Conservation (phyloP, 1,140 invertebrate species). For the Musca vetustissima region DNA sequence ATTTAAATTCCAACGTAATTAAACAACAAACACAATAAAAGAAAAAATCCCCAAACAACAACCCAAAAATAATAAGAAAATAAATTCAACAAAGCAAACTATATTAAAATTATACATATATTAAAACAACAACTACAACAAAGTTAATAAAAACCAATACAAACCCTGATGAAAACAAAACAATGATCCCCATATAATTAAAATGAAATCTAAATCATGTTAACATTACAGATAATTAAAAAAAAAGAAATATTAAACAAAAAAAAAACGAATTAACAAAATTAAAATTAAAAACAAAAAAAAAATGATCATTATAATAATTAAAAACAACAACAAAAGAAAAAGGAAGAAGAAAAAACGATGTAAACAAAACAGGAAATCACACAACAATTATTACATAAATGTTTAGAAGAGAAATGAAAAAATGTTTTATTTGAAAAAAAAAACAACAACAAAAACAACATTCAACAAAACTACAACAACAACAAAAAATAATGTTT, state of each 20-base stretch:
- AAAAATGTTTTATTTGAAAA: slow-evolving; percentile 33
- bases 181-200: slow-evolving; percentile 41
- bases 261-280: slow-evolving; percentile 48
- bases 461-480: too few relatives aligned
- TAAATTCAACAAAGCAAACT: slow-evolving; percentile 1
- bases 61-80: too few relatives aligned
- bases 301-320: slow-evolving; percentile 12
- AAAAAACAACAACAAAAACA: slow-evolving; percentile 28
- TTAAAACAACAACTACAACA: background rate
- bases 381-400: slow-evolving; percentile 19
- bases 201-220: slow-evolving; percentile 48
- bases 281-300: slow-evolving; percentile 43
- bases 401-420: slow-evolving; percentile 12
- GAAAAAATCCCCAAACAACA: background rate
- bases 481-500: slow-evolving; percentile 25
- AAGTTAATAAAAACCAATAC: background rate
- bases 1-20: slow-evolving; percentile 21
- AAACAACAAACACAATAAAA: background rate
- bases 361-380: slow-evolving; percentile 9
- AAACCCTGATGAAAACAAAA: slow-evolving; percentile 30
- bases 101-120: background rate
- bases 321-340: slow-evolving; percentile 12
- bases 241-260: slow-evolving; percentile 26
- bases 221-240: slow-evolving; percentile 53
- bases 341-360: slow-evolving; percentile 14